phyloP scores from a whole-genome alignment of 2,797 vertebrate species.

The Spinibarbus caldwelli region DNA sequence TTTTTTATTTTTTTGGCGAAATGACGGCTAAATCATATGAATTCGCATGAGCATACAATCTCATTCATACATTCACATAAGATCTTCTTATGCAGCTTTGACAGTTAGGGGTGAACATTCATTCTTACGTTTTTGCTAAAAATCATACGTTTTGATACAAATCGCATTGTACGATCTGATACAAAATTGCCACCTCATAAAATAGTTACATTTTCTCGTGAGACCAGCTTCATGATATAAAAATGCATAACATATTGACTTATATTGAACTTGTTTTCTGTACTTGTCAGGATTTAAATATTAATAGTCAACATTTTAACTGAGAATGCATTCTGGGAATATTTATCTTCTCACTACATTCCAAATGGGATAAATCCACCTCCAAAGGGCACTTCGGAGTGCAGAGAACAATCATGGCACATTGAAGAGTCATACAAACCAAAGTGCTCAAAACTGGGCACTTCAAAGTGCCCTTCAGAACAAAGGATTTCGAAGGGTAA shows the following conservation, averaged over 20 bases:
- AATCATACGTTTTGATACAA: not conserved
- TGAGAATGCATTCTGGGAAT: not conserved
- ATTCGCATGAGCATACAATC: not conserved
- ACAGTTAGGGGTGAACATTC: not conserved
- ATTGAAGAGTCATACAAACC: not conserved
- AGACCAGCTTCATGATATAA: too few relatives aligned
- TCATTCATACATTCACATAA: not conserved
- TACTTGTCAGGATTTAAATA: too few relatives aligned
- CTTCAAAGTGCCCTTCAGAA: not conserved
- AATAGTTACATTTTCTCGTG: not conserved
- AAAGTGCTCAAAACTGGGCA: not conserved
- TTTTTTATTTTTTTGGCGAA: too few relatives aligned
- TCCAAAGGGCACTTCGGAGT: not conserved
- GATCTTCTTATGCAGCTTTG: not conserved
- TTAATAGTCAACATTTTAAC: not conserved
- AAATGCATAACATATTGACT: too few relatives aligned
- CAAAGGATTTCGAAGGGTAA: not conserved
- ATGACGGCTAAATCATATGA: too few relatives aligned
- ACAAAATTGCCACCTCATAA: not conserved
- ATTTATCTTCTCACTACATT: not conserved
- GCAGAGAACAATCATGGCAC: not conserved
- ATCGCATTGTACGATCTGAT: not conserved
- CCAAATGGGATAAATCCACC: not conserved
- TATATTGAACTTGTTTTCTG: too few relatives aligned
- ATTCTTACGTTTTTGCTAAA: not conserved